A percentile compares a stretch with the other conserved stretches of the same genome.
Evolutionary conservation across 2,797 vertebrate species (phyloP).

Genomic region (Malacoraja senta): DNA sequence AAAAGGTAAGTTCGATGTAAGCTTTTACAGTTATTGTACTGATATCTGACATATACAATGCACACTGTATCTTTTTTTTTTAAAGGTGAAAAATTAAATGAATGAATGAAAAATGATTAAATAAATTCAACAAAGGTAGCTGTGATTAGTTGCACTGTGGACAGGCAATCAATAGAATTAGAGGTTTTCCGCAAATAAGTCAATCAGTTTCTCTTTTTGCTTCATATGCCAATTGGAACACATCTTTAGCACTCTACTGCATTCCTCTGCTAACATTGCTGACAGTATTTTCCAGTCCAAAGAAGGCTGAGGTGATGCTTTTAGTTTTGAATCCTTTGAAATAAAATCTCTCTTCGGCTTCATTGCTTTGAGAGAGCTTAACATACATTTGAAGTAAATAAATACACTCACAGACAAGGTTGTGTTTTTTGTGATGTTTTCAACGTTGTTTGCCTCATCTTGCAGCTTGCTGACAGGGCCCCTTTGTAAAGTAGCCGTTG

Average conservation of each 20-base stretch:
- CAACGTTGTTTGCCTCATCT: conserved; percentile 34
- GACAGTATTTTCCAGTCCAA: conserved; percentile 24
- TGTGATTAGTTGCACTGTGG: conserved; percentile 34
- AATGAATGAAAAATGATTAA: conserved; percentile 7
- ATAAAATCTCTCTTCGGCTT: not conserved
- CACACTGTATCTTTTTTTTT: not conserved
- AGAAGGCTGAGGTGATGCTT: not conserved
- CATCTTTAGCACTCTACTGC: not conserved
- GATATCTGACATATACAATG: not conserved
- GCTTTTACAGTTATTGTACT: not conserved
- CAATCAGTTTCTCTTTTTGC: not conserved
- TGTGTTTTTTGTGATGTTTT: conserved; percentile 37
- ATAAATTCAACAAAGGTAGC: not conserved
- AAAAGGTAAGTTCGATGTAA: not conserved
- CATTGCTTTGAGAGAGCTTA: not conserved
- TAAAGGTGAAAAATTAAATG: not conserved
- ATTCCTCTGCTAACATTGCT: not conserved
- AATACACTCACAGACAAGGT: conserved; percentile 38
- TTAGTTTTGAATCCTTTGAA: conserved; percentile 7
- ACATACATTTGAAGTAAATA: conserved; percentile 25
- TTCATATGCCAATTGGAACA: conserved; percentile 16
- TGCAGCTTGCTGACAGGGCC: conserved; percentile 36
- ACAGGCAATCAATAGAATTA: conserved; percentile 29
- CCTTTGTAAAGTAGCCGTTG: conserved; percentile 38
- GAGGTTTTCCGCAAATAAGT: not conserved